Evolutionary conservation across 1,140 invertebrate species (phyloP), one percentile per base, ranked within the genome.

Genomic region (Bombus difficillimus): DNA sequence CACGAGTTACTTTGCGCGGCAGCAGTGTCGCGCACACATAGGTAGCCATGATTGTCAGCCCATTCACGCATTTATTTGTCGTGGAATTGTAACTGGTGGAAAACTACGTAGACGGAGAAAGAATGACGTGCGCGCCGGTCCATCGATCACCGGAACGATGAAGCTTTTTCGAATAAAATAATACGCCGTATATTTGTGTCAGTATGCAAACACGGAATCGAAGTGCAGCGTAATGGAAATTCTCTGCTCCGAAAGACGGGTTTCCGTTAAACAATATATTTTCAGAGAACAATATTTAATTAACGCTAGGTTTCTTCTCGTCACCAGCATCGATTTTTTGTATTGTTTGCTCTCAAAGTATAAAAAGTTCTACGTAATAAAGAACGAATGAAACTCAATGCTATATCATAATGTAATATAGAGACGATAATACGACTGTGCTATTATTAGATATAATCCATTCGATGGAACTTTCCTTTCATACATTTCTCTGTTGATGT

Each of bases 1-100:
- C 76, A 53, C 77, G 12, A 22, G 81, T 84, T 87, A 79, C 76
- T 84, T 84, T 79, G 62, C 66, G 18, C 59, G 18, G 32, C 71
- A 34, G 5, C 43, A 53, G 0, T 62, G 34, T 22, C 18, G 64
- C n/a, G 39, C 43, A 76, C 62, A 53, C n/a, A 34, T 34, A 37
- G 73, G 8, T 77, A 34, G 25, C 13, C 66, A 9, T 66, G 75
- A 84, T 78, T 59, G 64, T 59, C 34, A 22, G 37, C 0, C 41
- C 43, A 71, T 78, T 79, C 75, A 47, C 75, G 76, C 76, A 79
- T 84, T 84, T 79, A 68, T 84, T 84, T 79, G 76, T 39, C 81
- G 59, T 39, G 32, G 75, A 79, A 69, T 84, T 28, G 73, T 77
- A 77, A 69, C 62, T 18, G 32, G 34, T 72, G n/a, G 83, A 78